Base-by-base conservation (phyloP, 1,140 invertebrate genomes). In the Temnothorax curvispinosus region DNA sequence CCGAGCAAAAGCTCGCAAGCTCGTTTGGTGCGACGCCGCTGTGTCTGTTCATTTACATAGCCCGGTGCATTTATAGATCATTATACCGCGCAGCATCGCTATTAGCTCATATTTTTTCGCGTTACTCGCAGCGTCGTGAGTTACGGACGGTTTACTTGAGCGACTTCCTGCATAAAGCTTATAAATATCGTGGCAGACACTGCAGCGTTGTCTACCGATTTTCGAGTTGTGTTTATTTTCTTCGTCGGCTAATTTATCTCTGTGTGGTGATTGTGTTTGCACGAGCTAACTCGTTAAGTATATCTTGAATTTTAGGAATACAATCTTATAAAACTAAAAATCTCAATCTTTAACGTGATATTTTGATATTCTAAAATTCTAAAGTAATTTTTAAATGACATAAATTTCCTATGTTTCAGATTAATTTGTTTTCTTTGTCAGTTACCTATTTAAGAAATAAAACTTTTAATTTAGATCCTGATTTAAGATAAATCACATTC, bases 21-120 rank as follows among this genome's bases (percentile, higher is more conserved):
- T 89, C 87, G 62, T 56, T 21, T 32, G 69, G 75, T 80, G 76
- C 67, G 60, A 71, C 76, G 60, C 32, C 77, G 60, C 65, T 32
- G 15, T 11, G 50, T 87, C 86, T 89, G 56, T 82, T 85, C 69
- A 85, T 89, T 87, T 89, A 69, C 89, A 71, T 58, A 69, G 76
- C 52, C 21, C 58, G 56, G 67, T 71, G 71, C 71, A 76, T 89
- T 89, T 89, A 88, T 88, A 82, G 87, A 89, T 58, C 67, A 15
- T 35, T 56, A 74, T 72, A 76, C 56, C 35, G 64, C 41, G 64
- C 86, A 56, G 11, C 60, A 13, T 75, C 27, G 81, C 65, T 41
- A 38, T 72, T 77, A 52, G 58, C 67, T 78, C 50, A 56, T 87
- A 50, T 69, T 72, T 67, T 67, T 72, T 74, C 67, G 8, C 50